phyloP scores from a whole-genome alignment of 2,113 vertebrate species.

The Anseranas semipalmata region DNA sequence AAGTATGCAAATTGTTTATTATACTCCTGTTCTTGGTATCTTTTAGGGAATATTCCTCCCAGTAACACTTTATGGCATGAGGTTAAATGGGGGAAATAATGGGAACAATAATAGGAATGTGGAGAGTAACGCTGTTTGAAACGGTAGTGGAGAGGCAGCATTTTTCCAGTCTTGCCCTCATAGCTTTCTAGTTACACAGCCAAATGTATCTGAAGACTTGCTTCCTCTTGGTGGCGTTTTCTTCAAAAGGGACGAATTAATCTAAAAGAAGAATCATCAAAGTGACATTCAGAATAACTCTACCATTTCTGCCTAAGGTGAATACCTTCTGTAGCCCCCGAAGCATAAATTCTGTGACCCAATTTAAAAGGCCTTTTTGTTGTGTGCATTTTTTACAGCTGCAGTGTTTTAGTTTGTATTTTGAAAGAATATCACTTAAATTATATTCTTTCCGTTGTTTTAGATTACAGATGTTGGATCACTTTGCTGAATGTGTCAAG shows the following conservation, averaged over 20 bases:
- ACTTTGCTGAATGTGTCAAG: conserved; percentile 98
- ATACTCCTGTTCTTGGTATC: background rate
- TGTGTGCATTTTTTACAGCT: background rate
- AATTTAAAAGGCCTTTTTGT: background rate
- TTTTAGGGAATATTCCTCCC: background rate
- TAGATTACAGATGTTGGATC: conserved; percentile 98
- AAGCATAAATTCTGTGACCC: background rate
- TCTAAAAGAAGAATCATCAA: background rate
- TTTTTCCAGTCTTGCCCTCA: background rate
- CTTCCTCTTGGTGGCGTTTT: background rate
- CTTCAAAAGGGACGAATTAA: background rate
- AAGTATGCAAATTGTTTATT: background rate
- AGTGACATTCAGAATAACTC: background rate
- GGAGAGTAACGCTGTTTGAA: background rate
- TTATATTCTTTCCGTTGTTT: conserved; percentile 9
- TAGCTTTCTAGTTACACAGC: background rate
- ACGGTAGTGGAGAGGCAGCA: background rate
- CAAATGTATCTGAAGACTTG: background rate
- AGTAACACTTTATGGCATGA: background rate
- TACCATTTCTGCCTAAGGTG: background rate
- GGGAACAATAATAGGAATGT: background rate
- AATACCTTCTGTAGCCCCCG: background rate
- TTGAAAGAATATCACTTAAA: background rate
- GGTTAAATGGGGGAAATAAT: background rate
- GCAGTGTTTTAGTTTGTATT: background rate